Evolutionary conservation across 1,140 invertebrate genomes (phyloP).

Genomic region (Rhyacophila brunnea): DNA sequence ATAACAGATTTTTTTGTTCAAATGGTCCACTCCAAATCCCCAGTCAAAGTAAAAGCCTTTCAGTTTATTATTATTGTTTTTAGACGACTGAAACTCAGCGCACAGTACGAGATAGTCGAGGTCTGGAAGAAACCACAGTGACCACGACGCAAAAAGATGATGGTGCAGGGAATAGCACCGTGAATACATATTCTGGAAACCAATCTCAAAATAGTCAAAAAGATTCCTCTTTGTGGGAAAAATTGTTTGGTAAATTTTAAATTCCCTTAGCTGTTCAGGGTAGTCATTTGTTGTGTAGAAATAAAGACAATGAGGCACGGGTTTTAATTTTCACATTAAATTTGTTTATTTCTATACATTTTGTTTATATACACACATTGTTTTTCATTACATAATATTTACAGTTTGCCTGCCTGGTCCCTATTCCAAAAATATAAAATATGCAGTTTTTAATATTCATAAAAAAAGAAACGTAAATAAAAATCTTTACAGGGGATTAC

Average conservation of each 20-base stretch:
- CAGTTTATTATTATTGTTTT: background rate
- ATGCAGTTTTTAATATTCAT: background rate
- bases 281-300: background rate
- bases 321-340: conserved; percentile 22
- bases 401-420: conserved; percentile 30
- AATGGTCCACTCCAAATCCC: no score
- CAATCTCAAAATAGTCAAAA: background rate
- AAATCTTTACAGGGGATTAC: background rate
- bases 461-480: background rate
- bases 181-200: conserved; percentile 1
- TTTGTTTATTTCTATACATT: conserved; percentile 23
- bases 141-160: conserved; percentile 31
- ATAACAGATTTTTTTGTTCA: no score
- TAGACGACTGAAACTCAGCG: conserved; percentile 48
- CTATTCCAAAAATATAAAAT: conserved; percentile 31
- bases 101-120: conserved; percentile 50
- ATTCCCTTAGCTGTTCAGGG: background rate
- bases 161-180: no score
- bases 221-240: background rate
- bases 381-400: conserved; percentile 16
- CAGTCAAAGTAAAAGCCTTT: no score
- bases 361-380: conserved; percentile 2
- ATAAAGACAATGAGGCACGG: background rate
- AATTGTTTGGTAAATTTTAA: background rate
- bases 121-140: conserved; percentile 52